These are phyloP conservation scores for Thumatha senex DNA, from an alignment of 2,888 invertebrate species.

Conservation along the genomic window DNA sequence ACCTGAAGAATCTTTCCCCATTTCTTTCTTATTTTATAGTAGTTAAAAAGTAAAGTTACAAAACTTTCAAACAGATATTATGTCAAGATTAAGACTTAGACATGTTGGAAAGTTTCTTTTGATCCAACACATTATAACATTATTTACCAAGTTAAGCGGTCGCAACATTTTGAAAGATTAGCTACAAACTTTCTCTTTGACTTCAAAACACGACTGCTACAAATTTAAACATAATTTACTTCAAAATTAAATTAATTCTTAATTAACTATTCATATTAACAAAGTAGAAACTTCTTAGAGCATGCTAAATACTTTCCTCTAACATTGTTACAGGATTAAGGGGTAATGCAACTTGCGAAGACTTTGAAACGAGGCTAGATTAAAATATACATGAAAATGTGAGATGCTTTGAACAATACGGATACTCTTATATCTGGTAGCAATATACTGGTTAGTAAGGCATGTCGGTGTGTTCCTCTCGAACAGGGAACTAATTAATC, in stretches of 20 bases:
- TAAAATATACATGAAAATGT: slow-evolving; percentile 67
- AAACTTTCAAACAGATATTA: neutral
- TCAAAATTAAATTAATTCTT: slow-evolving; percentile 57
- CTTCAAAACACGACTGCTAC: slow-evolving; percentile 22
- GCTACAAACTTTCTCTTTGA: slow-evolving; percentile 10
- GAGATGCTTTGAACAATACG: slow-evolving; percentile 59
- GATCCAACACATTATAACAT: neutral
- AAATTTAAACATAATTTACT: slow-evolving; percentile 40
- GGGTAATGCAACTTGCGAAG: slow-evolving; percentile 52
- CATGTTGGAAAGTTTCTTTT: neutral
- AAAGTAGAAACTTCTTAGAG: slow-evolving; percentile 52
- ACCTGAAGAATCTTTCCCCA: no score
- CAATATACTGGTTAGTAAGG: slow-evolving; percentile 51
- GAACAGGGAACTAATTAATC: slow-evolving; percentile 77
- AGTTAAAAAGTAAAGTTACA: neutral
- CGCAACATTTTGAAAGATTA: slow-evolving; percentile 12
- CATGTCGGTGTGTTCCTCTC: slow-evolving; percentile 62
- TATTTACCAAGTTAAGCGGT: slow-evolving; percentile 3
- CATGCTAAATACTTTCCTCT: slow-evolving; percentile 60
- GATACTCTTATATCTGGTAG: slow-evolving; percentile 46
- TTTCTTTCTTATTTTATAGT: no score
- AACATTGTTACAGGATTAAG: slow-evolving; percentile 68
- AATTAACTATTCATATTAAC: slow-evolving; percentile 66
- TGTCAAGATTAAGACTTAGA: neutral
- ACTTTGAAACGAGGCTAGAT: slow-evolving; percentile 50